A percentile compares a stretch with the other conserved stretches of the same genome.
phyloP scores from a whole-genome alignment of 2,888 invertebrate genomes.

The Lissonota sp. region DNA sequence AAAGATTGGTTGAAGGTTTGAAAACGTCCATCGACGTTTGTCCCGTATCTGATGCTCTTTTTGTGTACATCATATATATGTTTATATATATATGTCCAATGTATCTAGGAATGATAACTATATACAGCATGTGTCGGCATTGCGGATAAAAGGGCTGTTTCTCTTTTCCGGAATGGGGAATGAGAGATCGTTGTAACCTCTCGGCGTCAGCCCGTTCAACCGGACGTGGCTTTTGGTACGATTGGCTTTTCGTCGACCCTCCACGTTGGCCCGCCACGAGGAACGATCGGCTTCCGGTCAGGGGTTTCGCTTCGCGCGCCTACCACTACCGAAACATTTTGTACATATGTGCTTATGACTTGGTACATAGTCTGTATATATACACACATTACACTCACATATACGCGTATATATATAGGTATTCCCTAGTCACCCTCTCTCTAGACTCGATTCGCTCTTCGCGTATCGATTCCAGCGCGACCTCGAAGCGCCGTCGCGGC shows the following conservation, averaged over 20 bases:
- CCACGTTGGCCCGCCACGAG: slow-evolving; percentile 70
- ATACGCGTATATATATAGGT: slow-evolving; percentile 44
- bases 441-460: slow-evolving; percentile 71
- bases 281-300: slow-evolving; percentile 79
- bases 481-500: slow-evolving; percentile 69
- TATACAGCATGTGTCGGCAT: slow-evolving; percentile 45
- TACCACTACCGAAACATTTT: slow-evolving; percentile 34
- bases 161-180: slow-evolving; percentile 75
- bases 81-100: too few relatives aligned
- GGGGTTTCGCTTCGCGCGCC: slow-evolving; percentile 69
- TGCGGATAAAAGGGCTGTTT: slow-evolving; percentile 68
- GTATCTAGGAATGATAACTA: too few relatives aligned
- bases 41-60: too few relatives aligned
- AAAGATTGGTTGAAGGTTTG: too few relatives aligned
- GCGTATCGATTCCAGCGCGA: slow-evolving; percentile 70
- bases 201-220: slow-evolving; percentile 62
- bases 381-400: not conserved
- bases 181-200: slow-evolving; percentile 69
- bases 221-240: slow-evolving; percentile 76
- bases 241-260: slow-evolving; percentile 60
- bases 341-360: slow-evolving; percentile 1
- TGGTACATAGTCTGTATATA: slow-evolving; percentile 18
- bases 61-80: too few relatives aligned
- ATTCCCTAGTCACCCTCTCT: slow-evolving; percentile 66
- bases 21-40: too few relatives aligned